Conservation (phyloP, 2,888 invertebrate species). For the Mesochorus sp. region DNA sequence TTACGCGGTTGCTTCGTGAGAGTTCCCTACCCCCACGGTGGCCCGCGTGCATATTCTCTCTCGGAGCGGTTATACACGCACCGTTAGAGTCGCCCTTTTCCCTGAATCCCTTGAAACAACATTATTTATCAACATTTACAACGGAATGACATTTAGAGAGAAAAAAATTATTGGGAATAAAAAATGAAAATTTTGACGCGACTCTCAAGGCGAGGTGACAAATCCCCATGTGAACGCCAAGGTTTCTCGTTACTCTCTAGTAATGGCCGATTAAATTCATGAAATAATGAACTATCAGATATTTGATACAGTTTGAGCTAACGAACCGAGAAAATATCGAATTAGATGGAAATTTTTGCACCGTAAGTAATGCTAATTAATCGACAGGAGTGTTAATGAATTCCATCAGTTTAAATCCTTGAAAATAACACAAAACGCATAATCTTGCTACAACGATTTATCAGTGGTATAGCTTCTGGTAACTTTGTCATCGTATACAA, state of each 20-base stretch:
- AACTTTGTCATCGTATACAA: no score
- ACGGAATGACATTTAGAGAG: constrained; percentile 10
- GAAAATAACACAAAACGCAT: no score
- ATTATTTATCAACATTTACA: constrained; percentile 24
- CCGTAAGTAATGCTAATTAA: not conserved
- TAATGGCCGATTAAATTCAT: constrained; percentile 3
- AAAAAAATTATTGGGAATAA: not conserved
- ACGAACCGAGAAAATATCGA: not conserved
- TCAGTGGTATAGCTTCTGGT: no score
- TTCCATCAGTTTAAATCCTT: no score
- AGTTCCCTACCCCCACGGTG: constrained; percentile 40
- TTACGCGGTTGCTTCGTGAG: constrained; percentile 72
- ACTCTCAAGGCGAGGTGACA: not conserved
- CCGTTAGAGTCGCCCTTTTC: constrained; percentile 51
- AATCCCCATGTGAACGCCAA: not conserved
- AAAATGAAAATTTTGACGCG: not conserved
- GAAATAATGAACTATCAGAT: no score
- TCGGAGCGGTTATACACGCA: constrained; percentile 47
- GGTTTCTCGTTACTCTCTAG: not conserved
- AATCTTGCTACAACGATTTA: no score
- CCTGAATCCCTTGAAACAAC: constrained; percentile 29
- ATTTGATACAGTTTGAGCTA: no score
- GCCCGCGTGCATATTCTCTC: constrained; percentile 27
- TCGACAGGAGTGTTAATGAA: no score
- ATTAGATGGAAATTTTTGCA: not conserved